Evolutionary conservation across 1,140 invertebrate species (phyloP).

Genomic region (Bilobella aurantiaca): DNA sequence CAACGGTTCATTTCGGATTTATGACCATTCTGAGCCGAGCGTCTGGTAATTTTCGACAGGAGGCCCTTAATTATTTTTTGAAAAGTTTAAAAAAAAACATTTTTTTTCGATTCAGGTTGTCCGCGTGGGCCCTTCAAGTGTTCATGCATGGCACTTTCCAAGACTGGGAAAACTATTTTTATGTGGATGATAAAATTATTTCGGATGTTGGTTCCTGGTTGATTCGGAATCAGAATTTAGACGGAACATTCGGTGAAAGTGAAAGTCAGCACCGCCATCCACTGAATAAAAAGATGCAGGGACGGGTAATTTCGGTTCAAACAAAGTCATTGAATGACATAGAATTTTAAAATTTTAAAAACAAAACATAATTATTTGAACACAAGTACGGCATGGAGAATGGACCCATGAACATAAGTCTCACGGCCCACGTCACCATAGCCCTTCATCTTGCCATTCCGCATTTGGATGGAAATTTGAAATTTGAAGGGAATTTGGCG

Average conservation of each 20-base stretch:
- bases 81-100: too few species aligned
- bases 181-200: constrained; percentile 42
- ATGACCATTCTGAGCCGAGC: constrained; percentile 40
- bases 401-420: constrained; percentile 38
- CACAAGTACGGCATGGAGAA: constrained; percentile 5
- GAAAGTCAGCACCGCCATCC: constrained; percentile 31
- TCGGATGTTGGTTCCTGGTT: constrained; percentile 40
- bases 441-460: constrained; percentile 40
- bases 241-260: constrained; percentile 44
- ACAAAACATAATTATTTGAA: too few species aligned
- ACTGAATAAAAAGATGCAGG: constrained; percentile 38
- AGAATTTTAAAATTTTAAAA: too few species aligned
- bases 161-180: constrained; percentile 47
- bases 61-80: neutral
- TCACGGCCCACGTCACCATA: constrained; percentile 48
- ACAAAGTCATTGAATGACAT: too few species aligned
- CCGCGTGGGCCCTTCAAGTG: constrained; percentile 43
- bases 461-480: constrained; percentile 38
- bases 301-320: too few species aligned
- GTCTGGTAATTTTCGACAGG: constrained; percentile 42
- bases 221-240: constrained; percentile 40
- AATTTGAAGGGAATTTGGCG: constrained; percentile 36
- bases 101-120: constrained; percentile 39
- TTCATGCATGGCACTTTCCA: constrained; percentile 43
- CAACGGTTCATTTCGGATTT: constrained; percentile 43